Percentiles rank a stretch among this genome's conserved stretches.
These are phyloP conservation scores for Clytia hemisphaerica DNA, from an alignment of 30 jellyfish, hydroid and myxozoan species.

Conservation along the genomic window DNA sequence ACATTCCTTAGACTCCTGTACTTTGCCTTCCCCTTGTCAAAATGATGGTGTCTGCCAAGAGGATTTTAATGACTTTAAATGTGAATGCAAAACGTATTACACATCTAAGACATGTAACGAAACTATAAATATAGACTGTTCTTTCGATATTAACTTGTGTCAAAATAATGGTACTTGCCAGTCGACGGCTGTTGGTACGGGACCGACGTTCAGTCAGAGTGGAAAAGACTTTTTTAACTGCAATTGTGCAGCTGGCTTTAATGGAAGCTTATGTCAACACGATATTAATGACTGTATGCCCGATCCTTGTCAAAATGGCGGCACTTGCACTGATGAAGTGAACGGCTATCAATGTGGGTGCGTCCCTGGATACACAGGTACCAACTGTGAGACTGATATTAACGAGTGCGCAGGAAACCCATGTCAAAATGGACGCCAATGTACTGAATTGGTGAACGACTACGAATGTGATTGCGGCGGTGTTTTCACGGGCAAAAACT, in stretches of 20 bases:
- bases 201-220: constrained; percentile 22
- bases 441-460: constrained; percentile 50
- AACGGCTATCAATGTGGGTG: constrained; percentile 35
- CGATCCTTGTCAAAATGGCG: constrained; percentile 46
- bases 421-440: not conserved
- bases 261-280: constrained; percentile 17
- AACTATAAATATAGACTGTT: constrained; percentile 47
- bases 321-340: constrained; percentile 19
- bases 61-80: constrained; percentile 38
- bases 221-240: constrained; percentile 59
- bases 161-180: constrained; percentile 25
- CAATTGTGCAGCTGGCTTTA: constrained; percentile 44
- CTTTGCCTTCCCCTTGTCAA: constrained; percentile 22
- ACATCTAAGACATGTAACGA: constrained; percentile 41
- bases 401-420: constrained; percentile 9
- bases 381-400: constrained; percentile 12
- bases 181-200: not conserved
- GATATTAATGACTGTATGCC: constrained; percentile 11
- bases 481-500: constrained; percentile 64
- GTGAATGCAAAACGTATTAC: constrained; percentile 46
- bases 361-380: constrained; percentile 41
- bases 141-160: constrained; percentile 27
- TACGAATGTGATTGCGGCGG: constrained; percentile 42
- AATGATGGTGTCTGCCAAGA: constrained; percentile 40
- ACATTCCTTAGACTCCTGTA: constrained; percentile 17